These are phyloP conservation scores for Cantharis lateralis DNA, from an alignment of 2,888 invertebrate species.

Conservation along the genomic window DNA sequence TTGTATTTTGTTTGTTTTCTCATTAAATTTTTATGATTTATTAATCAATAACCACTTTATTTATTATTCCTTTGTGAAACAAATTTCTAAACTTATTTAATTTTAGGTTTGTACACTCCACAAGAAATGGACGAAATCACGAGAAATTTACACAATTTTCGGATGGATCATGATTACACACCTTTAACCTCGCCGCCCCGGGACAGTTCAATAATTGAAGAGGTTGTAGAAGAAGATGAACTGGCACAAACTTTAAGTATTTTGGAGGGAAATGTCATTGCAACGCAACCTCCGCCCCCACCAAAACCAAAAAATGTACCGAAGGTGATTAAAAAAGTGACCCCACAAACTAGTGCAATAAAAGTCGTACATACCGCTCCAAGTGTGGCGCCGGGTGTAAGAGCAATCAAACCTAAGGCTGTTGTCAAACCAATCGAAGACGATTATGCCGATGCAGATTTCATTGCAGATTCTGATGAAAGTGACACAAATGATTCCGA, in stretches of 20 bases:
- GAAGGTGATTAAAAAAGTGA: neutral
- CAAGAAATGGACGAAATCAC: constrained; percentile 59
- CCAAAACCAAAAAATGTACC: constrained; percentile 12
- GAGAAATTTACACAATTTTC: constrained; percentile 61
- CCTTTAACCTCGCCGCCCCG: constrained; percentile 69
- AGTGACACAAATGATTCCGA: constrained; percentile 60
- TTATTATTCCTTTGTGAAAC: neutral
- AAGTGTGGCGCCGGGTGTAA: constrained; percentile 24
- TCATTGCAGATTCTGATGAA: constrained; percentile 50
- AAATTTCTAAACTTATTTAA: neutral
- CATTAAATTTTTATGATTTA: neutral
- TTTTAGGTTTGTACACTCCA: constrained; percentile 35
- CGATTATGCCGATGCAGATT: constrained; percentile 63
- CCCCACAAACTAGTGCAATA: constrained; percentile 7
- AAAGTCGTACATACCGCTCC: constrained; percentile 7
- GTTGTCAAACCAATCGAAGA: constrained; percentile 48
- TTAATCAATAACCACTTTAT: neutral
- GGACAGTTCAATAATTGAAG: constrained; percentile 43
- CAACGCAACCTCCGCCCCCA: constrained; percentile 16
- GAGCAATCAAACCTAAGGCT: constrained; percentile 15
- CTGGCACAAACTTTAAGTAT: constrained; percentile 53
- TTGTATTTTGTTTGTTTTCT: neutral
- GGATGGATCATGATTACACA: constrained; percentile 83
- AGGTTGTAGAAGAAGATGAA: constrained; percentile 46
- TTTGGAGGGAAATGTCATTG: constrained; percentile 42